A percentile compares a stretch with the other conserved stretches of the same genome.
phyloP scores from a whole-genome alignment of 2,113 vertebrate genomes.

The Meriones unguiculatus region DNA sequence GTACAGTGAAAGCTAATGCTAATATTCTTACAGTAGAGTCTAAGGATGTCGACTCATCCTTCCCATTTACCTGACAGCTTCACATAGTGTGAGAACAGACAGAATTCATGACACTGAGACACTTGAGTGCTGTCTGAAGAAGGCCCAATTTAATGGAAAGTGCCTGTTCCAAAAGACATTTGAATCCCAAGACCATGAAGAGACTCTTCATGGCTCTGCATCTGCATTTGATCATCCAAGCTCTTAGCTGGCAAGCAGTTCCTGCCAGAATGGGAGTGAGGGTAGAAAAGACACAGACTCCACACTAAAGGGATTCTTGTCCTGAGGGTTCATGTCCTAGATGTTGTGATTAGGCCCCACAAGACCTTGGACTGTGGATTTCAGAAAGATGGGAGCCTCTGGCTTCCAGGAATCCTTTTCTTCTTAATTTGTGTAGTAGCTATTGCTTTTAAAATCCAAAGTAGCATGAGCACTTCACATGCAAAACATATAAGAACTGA shows the following conservation, averaged over 20 bases:
- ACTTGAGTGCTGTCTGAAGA: background rate
- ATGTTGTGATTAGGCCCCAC: background rate
- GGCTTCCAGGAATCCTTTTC: background rate
- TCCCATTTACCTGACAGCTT: background rate
- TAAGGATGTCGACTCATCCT: background rate
- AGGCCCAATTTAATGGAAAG: background rate
- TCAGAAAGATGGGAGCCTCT: background rate
- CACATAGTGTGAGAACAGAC: too few species aligned
- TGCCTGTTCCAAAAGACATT: background rate
- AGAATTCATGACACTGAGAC: background rate
- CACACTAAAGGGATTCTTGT: background rate
- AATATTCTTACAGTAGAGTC: background rate
- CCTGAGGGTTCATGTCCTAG: background rate
- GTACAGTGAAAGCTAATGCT: background rate
- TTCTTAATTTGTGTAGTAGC: background rate
- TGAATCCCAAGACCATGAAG: background rate
- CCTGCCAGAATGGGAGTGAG: background rate
- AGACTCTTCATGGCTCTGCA: background rate
- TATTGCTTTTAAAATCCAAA: background rate
- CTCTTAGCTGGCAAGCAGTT: background rate
- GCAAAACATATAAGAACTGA: background rate
- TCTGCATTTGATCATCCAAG: background rate
- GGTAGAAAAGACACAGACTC: background rate
- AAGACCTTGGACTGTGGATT: background rate
- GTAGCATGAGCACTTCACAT: background rate